phyloP scores from a whole-genome alignment of 2,797 vertebrate genomes.

The Artibeus lituratus region DNA sequence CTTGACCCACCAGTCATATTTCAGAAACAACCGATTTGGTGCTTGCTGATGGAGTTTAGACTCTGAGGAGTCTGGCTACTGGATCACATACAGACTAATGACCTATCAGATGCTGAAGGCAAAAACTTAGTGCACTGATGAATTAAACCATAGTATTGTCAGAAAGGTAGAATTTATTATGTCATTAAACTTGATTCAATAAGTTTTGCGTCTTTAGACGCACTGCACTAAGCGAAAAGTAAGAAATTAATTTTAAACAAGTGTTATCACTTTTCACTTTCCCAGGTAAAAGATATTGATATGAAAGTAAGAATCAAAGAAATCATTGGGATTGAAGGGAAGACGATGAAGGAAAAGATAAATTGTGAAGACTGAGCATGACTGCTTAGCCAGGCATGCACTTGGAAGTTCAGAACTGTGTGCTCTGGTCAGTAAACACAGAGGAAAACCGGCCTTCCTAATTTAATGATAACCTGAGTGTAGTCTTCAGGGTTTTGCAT shows the following conservation, averaged over 20 bases:
- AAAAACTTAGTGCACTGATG: conserved; percentile 85
- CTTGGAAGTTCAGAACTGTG: conserved; percentile 71
- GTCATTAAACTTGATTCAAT: conserved; percentile 85
- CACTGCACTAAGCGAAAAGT: conserved; percentile 61
- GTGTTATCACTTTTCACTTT: conserved; percentile 63
- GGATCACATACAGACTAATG: conserved; percentile 87
- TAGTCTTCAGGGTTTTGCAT: conserved; percentile 75
- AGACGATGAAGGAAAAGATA: conserved; percentile 65
- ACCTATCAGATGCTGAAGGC: conserved; percentile 86
- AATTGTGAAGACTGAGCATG: conserved; percentile 68
- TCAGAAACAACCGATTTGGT: conserved; percentile 84
- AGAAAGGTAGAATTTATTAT: conserved; percentile 86
- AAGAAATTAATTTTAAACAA: conserved; percentile 73
- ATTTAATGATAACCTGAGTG: conserved; percentile 77
- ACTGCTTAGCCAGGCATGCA: conserved; percentile 72
- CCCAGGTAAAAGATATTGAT: conserved; percentile 73
- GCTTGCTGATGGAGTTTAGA: conserved; percentile 84
- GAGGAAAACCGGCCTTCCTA: conserved; percentile 75
- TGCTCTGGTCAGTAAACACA: conserved; percentile 80
- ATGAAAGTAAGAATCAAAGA: conserved; percentile 30
- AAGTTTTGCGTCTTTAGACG: conserved; percentile 83
- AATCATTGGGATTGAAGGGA: conserved; percentile 67
- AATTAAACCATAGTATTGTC: conserved; percentile 84
- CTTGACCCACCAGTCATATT: conserved; percentile 86
- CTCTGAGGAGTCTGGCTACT: conserved; percentile 80